phyloP scores from a whole-genome alignment of 1,140 invertebrate species.

The Drusus annulatus region DNA sequence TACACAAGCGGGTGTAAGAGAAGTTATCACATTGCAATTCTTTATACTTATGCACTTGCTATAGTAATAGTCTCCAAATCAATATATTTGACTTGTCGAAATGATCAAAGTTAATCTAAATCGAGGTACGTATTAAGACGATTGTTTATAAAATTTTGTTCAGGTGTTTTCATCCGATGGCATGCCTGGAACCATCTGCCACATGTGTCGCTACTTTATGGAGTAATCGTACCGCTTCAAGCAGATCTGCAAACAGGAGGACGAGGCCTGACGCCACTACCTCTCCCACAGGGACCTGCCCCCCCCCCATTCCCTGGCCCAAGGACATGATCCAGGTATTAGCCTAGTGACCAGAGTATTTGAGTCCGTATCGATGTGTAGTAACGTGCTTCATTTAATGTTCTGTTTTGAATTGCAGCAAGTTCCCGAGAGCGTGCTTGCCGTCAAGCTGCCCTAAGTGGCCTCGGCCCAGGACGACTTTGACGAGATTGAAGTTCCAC shows the following conservation, averaged over 20 bases:
- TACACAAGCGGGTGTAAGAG: no score
- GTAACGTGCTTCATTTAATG: no score
- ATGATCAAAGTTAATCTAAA: no score
- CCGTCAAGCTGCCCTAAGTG: slow-evolving; percentile 43
- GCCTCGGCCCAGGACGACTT: slow-evolving; percentile 69
- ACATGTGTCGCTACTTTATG: slow-evolving; percentile 77
- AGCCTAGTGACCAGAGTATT: neutral
- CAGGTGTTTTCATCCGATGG: slow-evolving; percentile 81
- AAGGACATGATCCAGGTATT: slow-evolving; percentile 64
- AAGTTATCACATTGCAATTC: no score
- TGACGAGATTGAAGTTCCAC: slow-evolving; percentile 60
- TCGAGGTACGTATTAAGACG: no score
- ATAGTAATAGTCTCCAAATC: no score
- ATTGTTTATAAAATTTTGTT: no score
- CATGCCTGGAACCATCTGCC: slow-evolving; percentile 81
- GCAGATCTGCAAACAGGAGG: slow-evolving; percentile 80
- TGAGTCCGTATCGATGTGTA: no score
- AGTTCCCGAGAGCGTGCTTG: slow-evolving; percentile 45
- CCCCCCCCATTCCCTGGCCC: slow-evolving; percentile 69
- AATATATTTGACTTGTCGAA: no score
- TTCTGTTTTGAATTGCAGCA: slow-evolving; percentile 11
- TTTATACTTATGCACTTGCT: no score
- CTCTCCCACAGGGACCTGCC: slow-evolving; percentile 77
- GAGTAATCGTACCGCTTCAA: slow-evolving; percentile 82
- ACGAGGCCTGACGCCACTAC: slow-evolving; percentile 78